Base-by-base conservation (phyloP, 2,797 vertebrate species). In the Salmo trutta region DNA sequence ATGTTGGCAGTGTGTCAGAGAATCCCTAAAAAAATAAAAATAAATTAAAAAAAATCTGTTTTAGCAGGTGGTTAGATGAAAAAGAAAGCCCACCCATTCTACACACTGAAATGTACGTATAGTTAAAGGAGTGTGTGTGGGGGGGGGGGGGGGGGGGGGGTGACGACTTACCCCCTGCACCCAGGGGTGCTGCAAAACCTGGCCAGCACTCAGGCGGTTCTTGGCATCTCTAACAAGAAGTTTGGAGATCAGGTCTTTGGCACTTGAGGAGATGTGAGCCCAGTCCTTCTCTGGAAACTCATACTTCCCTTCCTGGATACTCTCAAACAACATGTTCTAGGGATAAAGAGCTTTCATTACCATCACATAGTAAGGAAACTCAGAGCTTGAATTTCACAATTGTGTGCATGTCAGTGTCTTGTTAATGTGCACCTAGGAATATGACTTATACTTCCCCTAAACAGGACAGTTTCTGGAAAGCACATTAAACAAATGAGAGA, bases 221-320 rank as follows among this genome's bases (percentile, higher is more conserved):
- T 99, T 99, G 90, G 98, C 98, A 3, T 99, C 98, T 29, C 97
- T 95, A 78, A 99, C 96, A 65, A 99, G 95, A 89, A 99, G 96
- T 94, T 95, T 98, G 83, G 98, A 99, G 89, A 99, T 99, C 82
- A 99, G 97, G 83, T 99, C 97, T 97, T 99, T 99, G 95, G 98
- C 98, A 90, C 96, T 96, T 12, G 93, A 94, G 88, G 98, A 99
- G 90, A 99, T 97, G 90, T 96, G 96, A 54, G 96, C 97, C 98
- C 98, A 99, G 83, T 99, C 98, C 88, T 98, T 98, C 84, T 97
- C 98, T 0, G 98, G 98, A 80, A 98, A 99, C 88, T 97, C 97
- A 0, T 98, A 99, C 78, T 98, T 99, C 75, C 96, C 98, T 85
- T 98, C 96, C 92, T 99, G 98, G 87, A 99, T 99, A 85, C 98